A percentile compares a stretch with the other conserved stretches of the same genome.
Conservation (phyloP, 35 echinoderm and acorn worm species). For the Apostichopus californicus region DNA sequence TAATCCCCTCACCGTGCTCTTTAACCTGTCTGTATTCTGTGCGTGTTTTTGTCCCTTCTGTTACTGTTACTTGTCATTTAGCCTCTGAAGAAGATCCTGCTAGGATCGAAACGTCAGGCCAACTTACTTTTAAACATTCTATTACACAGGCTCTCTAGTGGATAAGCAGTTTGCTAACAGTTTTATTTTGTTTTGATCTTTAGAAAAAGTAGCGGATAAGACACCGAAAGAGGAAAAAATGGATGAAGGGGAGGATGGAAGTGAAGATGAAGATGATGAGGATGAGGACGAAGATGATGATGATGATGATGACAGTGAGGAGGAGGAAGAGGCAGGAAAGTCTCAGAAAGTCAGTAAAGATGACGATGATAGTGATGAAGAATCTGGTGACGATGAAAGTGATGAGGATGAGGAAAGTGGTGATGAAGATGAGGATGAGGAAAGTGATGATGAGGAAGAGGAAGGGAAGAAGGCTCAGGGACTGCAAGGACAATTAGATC, state of each 20-base stretch:
- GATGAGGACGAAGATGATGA: neutral
- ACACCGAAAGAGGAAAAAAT: neutral
- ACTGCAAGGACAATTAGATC: neutral
- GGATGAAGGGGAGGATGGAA: neutral
- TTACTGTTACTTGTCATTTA: too few relatives aligned
- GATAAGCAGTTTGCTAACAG: too few relatives aligned
- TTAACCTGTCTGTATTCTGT: too few relatives aligned
- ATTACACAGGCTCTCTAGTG: too few relatives aligned
- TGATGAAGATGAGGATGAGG: neutral
- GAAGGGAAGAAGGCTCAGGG: neutral
- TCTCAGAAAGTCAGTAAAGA: neutral
- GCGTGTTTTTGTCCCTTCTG: too few relatives aligned
- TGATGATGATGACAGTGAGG: neutral
- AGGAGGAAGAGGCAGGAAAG: neutral
- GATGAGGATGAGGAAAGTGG: neutral
- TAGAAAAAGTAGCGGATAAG: neutral
- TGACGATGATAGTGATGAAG: constrained; percentile 5
- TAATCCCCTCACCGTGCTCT: too few relatives aligned
- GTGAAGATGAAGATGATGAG: constrained; percentile 7
- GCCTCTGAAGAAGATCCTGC: too few relatives aligned
- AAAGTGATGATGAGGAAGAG: neutral
- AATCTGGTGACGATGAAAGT: neutral
- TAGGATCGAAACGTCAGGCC: too few relatives aligned
- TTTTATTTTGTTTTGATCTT: too few relatives aligned
- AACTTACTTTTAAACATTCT: too few relatives aligned